Evolutionary conservation across 2,888 invertebrate species (phyloP).

Genomic region (Strigamia transsilvanica): DNA sequence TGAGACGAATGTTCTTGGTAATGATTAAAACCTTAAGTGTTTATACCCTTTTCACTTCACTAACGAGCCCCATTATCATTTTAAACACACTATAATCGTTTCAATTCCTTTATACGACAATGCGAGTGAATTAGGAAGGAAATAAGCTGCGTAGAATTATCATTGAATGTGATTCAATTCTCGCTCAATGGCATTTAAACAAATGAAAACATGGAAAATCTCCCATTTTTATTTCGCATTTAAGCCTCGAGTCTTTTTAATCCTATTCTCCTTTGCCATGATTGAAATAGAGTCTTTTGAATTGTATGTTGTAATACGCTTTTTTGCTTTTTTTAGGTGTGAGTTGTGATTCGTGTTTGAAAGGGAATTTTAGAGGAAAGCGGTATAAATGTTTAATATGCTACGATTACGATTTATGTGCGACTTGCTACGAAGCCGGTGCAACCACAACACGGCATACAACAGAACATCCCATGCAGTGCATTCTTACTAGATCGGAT

Average conservation of each 20-base stretch:
- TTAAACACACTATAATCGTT: neutral
- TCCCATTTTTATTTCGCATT: neutral
- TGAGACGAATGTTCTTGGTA: conserved; percentile 50
- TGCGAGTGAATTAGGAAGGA: neutral
- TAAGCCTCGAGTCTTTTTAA: neutral
- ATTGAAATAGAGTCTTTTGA: neutral
- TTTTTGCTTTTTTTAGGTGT: conserved; percentile 76
- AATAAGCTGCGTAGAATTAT: conserved; percentile 40
- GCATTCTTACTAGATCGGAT: conserved; percentile 95
- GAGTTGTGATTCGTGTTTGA: conserved; percentile 99
- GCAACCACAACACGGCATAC: conserved; percentile 91
- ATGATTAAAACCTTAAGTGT: conserved; percentile 31
- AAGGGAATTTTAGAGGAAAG: conserved; percentile 95
- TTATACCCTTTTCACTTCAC: neutral
- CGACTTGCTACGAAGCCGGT: conserved; percentile 92
- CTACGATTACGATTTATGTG: conserved; percentile 98
- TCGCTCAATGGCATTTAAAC: neutral
- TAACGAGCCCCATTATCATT: neutral
- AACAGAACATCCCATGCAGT: conserved; percentile 98
- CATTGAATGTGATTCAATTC: neutral
- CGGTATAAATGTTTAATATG: conserved; percentile 99
- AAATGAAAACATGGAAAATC: neutral
- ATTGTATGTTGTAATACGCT: neutral
- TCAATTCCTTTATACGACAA: neutral
- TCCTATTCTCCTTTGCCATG: neutral